Evolutionary conservation across 2,797 vertebrate genomes (phyloP), one percentile per base, ranked within the genome.

Genomic region (Tiaroga cobitis): DNA sequence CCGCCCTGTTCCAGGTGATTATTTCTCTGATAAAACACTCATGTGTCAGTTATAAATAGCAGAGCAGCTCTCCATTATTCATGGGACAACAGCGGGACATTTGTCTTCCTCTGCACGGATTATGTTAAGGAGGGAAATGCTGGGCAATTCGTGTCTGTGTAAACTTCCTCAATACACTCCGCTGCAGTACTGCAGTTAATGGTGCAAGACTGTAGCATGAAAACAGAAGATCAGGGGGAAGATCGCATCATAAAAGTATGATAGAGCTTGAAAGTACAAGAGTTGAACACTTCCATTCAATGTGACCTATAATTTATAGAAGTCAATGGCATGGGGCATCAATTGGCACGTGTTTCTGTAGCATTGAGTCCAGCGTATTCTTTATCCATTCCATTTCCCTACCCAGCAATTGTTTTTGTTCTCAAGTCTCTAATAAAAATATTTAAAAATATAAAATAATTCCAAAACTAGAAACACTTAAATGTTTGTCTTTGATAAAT

Each of bases 31-130:
- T 90, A 90, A 92, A 94, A 92, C 85, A 90, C 91, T 93, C 93
- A 92, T 93, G 93, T 95, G 94, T 93, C 94, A 90, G 93, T 95
- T 94, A 95, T 95, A 96, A 96, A 96, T 96, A 94, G 93, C 94
- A 93, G 92, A 94, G 93, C 92, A 90, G 83, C 85, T 90, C 94
- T 96, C 95, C 96, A 97, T 97, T 94, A 97, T 97, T 96, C 94
- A 96, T 95, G 86, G 88, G 88, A 92, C 93, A 95, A 95, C 93
- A 92, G 92, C 74, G 93, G 95, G 94, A 95, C 96, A 96, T 97
- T 97, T 96, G 96, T 96, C 96, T 97, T 96, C 94, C 95, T 96
- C 94, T 92, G 93, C 92, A 97, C 97, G 93, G 95, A 98, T 97
- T 97, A 97, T 97, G 96, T 95, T 97, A 94, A 92, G 85, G 68